phyloP scores from a whole-genome alignment of 1,140 invertebrate genomes.

The Drosophila setifemur region DNA sequence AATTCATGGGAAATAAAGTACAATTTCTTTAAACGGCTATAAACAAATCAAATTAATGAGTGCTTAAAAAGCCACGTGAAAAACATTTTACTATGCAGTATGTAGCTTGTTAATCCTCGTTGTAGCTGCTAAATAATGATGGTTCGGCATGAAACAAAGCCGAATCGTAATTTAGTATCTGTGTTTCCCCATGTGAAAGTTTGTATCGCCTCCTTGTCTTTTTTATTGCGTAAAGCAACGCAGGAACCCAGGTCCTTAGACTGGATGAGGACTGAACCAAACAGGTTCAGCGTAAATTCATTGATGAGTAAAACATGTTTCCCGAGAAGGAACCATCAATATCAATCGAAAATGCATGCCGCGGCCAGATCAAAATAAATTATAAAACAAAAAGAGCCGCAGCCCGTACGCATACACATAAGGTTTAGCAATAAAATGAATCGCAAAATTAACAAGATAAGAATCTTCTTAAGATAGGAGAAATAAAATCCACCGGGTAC shows the following conservation, averaged over 20 bases:
- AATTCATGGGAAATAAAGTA: constrained; percentile 3
- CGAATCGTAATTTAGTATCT: constrained; percentile 24
- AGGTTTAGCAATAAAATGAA: constrained; percentile 44
- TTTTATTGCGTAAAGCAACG: constrained; percentile 1
- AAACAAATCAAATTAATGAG: constrained; percentile 8
- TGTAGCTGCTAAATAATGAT: constrained; percentile 24
- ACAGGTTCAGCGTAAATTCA: constrained; percentile 37
- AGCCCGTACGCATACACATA: no score
- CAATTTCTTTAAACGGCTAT: background rate
- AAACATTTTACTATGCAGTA: background rate
- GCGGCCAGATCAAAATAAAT: constrained; percentile 52
- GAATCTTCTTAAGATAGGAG: constrained; percentile 44
- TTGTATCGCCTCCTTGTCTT: constrained; percentile 36
- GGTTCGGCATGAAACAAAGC: constrained; percentile 29
- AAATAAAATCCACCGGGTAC: constrained; percentile 51
- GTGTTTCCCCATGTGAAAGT: constrained; percentile 27
- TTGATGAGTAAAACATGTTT: constrained; percentile 54
- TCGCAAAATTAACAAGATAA: constrained; percentile 54
- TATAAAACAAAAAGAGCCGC: constrained; percentile 53
- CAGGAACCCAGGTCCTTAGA: constrained; percentile 24
- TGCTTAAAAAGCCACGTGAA: background rate
- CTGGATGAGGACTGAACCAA: constrained; percentile 28
- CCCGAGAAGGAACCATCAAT: constrained; percentile 48
- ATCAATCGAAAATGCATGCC: constrained; percentile 52
- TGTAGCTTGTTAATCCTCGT: constrained; percentile 1